Conservation (phyloP, 92 coral and sea anemone species). For the Desmophyllum pertusum region DNA sequence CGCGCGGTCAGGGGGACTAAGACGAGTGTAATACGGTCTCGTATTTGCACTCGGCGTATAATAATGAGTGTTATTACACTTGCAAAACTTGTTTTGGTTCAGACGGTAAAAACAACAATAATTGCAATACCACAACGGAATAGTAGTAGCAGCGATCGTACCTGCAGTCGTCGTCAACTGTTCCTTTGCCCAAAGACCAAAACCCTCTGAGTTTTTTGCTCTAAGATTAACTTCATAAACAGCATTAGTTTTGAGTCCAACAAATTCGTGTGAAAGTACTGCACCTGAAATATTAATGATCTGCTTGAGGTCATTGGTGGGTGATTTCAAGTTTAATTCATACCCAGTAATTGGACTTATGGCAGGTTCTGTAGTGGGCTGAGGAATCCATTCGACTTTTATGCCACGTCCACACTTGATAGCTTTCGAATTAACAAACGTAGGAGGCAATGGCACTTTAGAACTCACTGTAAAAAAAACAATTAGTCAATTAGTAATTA, state of each 20-base stretch:
- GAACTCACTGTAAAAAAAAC: not conserved
- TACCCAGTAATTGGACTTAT: not conserved
- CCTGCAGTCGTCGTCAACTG: conserved; percentile 2
- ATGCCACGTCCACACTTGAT: not conserved
- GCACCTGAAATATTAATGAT: not conserved
- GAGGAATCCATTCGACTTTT: not conserved
- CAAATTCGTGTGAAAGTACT: not conserved
- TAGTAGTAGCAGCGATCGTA: not conserved
- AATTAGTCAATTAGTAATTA: too few species aligned
- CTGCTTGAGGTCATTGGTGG: too few species aligned
- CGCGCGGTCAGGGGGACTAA: too few species aligned
- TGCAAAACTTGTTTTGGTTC: too few species aligned
- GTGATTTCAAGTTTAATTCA: not conserved
- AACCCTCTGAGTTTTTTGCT: not conserved
- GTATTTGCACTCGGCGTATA: too few species aligned
- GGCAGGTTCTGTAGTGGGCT: not conserved
- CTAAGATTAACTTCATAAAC: not conserved
- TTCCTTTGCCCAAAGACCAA: not conserved
- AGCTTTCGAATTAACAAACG: not conserved
- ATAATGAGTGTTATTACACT: too few species aligned
- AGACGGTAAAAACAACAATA: too few species aligned
- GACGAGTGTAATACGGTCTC: too few species aligned
- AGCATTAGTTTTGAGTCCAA: not conserved
- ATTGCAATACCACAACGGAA: too few species aligned
- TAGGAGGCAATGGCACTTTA: not conserved